Evolutionary conservation across 2,113 vertebrate species (phyloP), one percentile per base, ranked within the genome.

Genomic region (Triplophysa rosa): DNA sequence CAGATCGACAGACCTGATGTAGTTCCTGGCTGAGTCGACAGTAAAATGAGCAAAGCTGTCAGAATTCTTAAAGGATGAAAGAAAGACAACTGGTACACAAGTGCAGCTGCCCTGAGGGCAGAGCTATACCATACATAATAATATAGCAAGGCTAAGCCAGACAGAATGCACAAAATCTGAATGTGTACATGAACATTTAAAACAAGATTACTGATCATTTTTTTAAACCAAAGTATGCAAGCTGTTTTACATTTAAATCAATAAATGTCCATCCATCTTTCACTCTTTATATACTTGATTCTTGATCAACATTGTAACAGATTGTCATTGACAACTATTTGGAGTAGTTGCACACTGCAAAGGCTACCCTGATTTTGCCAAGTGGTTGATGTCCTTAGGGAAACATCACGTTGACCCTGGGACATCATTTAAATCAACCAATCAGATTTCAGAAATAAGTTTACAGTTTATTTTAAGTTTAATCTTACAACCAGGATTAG

Each of bases 1-100:
- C 72, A 29, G 56, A 74, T 54, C 45, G 21, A 65, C 73, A 77
- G 62, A 77, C 74, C 62, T 77, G 74, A 37, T 77, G 17, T 66
- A 65, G 26, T 52, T 66, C 26, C 64, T 21, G 40, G 26, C 45
- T 49, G 52, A 75, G 71, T 68, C 17, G 52, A 59, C 14, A 59
- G 45, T n/a, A 42, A 73, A 40, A 73, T 47, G 9, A 42, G 49
- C 24, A 47, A 76, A 40, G 52, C 40, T 63, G 13, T 61, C 56
- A 63, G 72, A 58, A 21, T 21, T 58, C 52, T 58, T 71, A 24
- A 29, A 59, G 13, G 54, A 73, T 1, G 37, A 67, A 74, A 37
- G 56, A 49, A 21, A 56, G 65, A 64, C 67, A 71, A 67, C 67
- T 82, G 67, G 67, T 78, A 54, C 21, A 37, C 17, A 7, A 29